Conservation (phyloP, 2,888 invertebrate genomes). For the Brenthis daphne region DNA sequence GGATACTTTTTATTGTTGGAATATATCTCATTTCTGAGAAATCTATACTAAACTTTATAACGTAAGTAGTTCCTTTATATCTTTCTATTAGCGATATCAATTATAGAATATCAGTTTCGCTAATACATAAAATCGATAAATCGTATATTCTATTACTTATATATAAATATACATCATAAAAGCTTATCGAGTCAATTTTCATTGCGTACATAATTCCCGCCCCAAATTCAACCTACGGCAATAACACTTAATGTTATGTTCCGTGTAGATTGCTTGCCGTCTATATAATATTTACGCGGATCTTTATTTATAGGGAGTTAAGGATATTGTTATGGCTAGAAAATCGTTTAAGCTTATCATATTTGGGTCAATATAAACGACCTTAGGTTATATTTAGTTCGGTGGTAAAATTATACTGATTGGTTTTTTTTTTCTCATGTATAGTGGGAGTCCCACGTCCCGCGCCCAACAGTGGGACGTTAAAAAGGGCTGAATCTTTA, state of each 20-base stretch:
- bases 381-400: slow-evolving; percentile 47
- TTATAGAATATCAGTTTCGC: too few relatives aligned
- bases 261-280: slow-evolving; percentile 62
- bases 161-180: slow-evolving; percentile 18
- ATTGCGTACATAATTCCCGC: slow-evolving; percentile 36
- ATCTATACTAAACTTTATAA: too few relatives aligned
- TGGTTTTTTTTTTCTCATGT: too few relatives aligned
- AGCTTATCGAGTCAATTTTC: slow-evolving; percentile 26
- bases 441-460: too few relatives aligned
- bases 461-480: too few relatives aligned
- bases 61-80: too few relatives aligned
- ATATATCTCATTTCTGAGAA: too few relatives aligned
- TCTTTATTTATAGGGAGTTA: slow-evolving; percentile 55
- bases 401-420: too few relatives aligned
- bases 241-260: slow-evolving; percentile 61
- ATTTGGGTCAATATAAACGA: slow-evolving; percentile 50
- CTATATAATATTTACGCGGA: slow-evolving; percentile 66
- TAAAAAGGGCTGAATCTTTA: too few relatives aligned
- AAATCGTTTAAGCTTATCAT: slow-evolving; percentile 42
- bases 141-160: neutral
- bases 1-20: too few relatives aligned
- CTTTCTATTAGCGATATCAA: too few relatives aligned
- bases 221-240: slow-evolving; percentile 42
- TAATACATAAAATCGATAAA: neutral
- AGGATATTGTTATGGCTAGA: slow-evolving; percentile 58